Evolutionary conservation across 1,140 invertebrate species (phyloP), one percentile per base, ranked within the genome.

Genomic region (Hylaeus anthracinus): DNA sequence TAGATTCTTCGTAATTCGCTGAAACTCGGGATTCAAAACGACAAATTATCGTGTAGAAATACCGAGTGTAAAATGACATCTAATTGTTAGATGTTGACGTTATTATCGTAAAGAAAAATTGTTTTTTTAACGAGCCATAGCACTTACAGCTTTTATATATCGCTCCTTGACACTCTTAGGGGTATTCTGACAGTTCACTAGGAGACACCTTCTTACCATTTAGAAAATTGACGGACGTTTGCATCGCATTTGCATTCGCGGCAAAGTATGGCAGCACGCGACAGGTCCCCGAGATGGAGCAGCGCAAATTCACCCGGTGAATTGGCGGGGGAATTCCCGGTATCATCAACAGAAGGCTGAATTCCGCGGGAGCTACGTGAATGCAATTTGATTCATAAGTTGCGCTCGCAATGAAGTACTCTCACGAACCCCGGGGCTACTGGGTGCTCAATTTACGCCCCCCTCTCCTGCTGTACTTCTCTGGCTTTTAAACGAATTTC

Each of bases 361-460:
- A 60, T 72, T 79, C 76, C 60, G 26, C 60, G 58, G 41, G 76
- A 79, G 60, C 9, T 79, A 79, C 70, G 69, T 55, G 70, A 64
- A 79, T 39, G 76, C 69, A 79, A 79, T 79, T 79, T 72, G 76
- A 79, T 79, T 79, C 70, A 65, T 79, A 79, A 79, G 76, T 79
- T 79, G 60, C 67, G 48, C 56, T 61, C 45, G 67, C 75, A 60
- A 78, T 72, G 76, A 61, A 71, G 75, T 55, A 58, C 60, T n/a
- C 70, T 66, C 15, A 1, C 37, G 43, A 45, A 15, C 41, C 26
- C 39, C 15, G 43, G 10, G 64, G 26, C 37, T 60, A 53, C 66
- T 26, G 72, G 72, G 43, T 73, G 8, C 58, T 26, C 53, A 60
- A 75, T 67, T 75, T 75, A 75, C 72, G 55, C 15, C 4, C 41